phyloP scores from a whole-genome alignment of 2,113 vertebrate genomes.

The Ploceus nigricollis region DNA sequence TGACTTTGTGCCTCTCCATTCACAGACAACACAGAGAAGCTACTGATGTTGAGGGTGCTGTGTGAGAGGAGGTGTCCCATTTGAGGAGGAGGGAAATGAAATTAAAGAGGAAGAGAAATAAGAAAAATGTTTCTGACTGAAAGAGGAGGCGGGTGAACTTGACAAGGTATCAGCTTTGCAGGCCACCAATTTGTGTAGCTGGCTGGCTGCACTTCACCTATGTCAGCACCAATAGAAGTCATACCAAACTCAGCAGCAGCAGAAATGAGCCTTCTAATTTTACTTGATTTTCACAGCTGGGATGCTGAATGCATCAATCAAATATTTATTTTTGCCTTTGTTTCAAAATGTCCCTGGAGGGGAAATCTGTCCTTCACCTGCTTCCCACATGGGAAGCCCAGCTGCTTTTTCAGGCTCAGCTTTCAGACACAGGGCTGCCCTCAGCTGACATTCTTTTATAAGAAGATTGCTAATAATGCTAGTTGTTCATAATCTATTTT shows the following conservation, averaged over 20 bases:
- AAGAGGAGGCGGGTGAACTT: background rate
- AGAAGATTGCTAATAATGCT: background rate
- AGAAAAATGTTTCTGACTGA: background rate
- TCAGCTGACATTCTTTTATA: background rate
- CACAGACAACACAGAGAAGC: accelerated
- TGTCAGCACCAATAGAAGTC: background rate
- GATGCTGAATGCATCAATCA: background rate
- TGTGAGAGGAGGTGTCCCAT: background rate
- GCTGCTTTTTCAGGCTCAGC: background rate
- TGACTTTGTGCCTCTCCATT: background rate
- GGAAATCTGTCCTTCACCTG: conserved; percentile 8
- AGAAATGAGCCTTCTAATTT: background rate
- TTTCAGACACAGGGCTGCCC: background rate
- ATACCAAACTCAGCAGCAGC: background rate
- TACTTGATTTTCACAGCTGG: background rate
- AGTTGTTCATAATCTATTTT: background rate
- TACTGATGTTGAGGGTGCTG: accelerated
- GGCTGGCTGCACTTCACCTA: background rate
- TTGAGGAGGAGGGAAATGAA: background rate
- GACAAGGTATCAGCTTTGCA: accelerated
- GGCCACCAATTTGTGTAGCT: background rate
- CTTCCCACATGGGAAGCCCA: background rate
- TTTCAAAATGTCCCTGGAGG: background rate
- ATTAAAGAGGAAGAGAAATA: background rate
- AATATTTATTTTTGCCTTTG: background rate